Conservation (phyloP, 2,113 vertebrate genomes). For the Formicarius rufipectus region DNA sequence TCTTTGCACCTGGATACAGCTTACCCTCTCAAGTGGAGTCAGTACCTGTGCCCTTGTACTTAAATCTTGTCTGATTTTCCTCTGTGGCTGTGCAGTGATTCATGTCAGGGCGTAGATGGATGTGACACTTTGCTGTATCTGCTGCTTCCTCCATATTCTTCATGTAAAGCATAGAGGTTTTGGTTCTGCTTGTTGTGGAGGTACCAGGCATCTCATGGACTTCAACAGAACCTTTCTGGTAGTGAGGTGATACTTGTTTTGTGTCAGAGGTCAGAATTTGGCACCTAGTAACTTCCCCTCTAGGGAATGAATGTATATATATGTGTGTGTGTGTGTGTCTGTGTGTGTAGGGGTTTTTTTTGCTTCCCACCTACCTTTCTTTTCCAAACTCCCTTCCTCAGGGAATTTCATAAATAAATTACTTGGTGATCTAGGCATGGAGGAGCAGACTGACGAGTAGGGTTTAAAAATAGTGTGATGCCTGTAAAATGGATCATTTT, state of each 20-base stretch:
- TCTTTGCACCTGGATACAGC: background rate
- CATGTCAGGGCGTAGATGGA: background rate
- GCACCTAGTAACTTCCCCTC: background rate
- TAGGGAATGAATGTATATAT: background rate
- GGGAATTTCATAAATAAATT: slow-evolving; percentile 46
- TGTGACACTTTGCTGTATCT: fast-evolving
- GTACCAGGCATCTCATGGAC: background rate
- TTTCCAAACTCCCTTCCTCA: background rate
- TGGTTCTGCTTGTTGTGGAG: background rate
- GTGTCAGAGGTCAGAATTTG: background rate
- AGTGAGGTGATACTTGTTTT: background rate
- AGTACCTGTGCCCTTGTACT: background rate
- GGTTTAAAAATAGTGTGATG: slow-evolving; percentile 47
- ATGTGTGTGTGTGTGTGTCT: background rate
- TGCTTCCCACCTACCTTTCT: slow-evolving; percentile 16
- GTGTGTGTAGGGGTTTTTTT: background rate
- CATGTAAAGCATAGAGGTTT: background rate
- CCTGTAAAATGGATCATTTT: slow-evolving; percentile 53
- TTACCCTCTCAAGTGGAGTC: background rate
- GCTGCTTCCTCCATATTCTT: background rate
- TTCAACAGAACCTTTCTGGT: background rate
- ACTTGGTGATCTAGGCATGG: slow-evolving; percentile 2
- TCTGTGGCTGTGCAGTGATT: background rate
- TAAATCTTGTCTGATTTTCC: background rate
- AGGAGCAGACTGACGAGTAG: slow-evolving; percentile 36